These are phyloP conservation scores for Malthinus seriepunctatus DNA, from an alignment of 2,888 invertebrate species.

Conservation along the genomic window DNA sequence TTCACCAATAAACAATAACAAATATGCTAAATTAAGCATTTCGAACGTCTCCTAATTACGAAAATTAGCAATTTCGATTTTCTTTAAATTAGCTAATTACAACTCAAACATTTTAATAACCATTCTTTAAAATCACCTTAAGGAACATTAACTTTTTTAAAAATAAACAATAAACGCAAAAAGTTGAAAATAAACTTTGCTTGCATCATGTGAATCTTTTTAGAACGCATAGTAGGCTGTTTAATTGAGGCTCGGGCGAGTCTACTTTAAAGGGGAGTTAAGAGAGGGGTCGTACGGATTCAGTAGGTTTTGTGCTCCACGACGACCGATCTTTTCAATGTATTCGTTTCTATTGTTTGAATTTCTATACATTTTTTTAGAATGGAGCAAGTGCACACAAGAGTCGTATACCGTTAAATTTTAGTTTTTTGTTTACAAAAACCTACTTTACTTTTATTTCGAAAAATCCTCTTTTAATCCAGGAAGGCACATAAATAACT, in stretches of 20 bases:
- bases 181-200: slow-evolving; percentile 37
- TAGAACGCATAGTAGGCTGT: slow-evolving; percentile 50
- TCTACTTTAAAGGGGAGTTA: slow-evolving; percentile 47
- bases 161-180: slow-evolving; percentile 34
- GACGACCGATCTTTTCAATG: slow-evolving; percentile 31
- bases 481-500: background rate
- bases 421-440: background rate
- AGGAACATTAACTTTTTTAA: slow-evolving; percentile 7
- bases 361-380: slow-evolving; percentile 29
- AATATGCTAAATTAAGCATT: too few species aligned
- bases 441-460: background rate
- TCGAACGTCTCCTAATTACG: too few species aligned
- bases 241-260: slow-evolving; percentile 54
- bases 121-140: too few species aligned
- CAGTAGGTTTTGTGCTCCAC: slow-evolving; percentile 25
- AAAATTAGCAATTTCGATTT: too few species aligned
- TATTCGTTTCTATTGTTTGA: slow-evolving; percentile 31
- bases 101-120: too few species aligned
- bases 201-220: slow-evolving; percentile 43
- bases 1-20: too few species aligned
- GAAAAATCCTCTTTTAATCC: background rate
- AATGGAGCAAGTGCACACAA: slow-evolving; percentile 29
- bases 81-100: too few species aligned
- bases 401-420: slow-evolving; percentile 20
- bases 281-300: slow-evolving; percentile 32